These are phyloP conservation scores for Phalangium opilio DNA, from an alignment of 2,888 invertebrate genomes.

Conservation along the genomic window DNA sequence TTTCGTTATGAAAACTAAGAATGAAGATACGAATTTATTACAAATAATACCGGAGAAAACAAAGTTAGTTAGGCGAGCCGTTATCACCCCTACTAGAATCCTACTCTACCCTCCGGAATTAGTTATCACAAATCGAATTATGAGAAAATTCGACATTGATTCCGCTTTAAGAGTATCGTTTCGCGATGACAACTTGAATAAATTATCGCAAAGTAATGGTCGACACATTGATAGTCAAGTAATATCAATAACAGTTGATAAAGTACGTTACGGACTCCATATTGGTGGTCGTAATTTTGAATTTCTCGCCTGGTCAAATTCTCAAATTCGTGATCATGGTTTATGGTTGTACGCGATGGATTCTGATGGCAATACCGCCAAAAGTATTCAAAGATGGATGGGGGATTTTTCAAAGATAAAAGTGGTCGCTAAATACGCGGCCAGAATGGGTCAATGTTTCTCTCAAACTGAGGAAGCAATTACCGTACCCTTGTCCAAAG, in stretches of 20 bases:
- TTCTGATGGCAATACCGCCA: slow-evolving; percentile 8
- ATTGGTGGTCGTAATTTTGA: slow-evolving; percentile 16
- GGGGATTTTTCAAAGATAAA: slow-evolving; percentile 20
- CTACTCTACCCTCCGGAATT: slow-evolving; percentile 13
- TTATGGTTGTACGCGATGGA: slow-evolving; percentile 20
- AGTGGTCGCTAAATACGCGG: slow-evolving; percentile 20
- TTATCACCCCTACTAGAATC: slow-evolving; percentile 18
- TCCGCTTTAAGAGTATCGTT: slow-evolving; percentile 15
- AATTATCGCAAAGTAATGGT: slow-evolving; percentile 1
- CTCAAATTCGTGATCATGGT: slow-evolving; percentile 22
- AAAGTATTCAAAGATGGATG: slow-evolving; percentile 18
- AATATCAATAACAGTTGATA: not conserved
- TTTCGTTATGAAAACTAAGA: too few species aligned
- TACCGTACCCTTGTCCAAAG: too few species aligned
- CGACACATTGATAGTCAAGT: too few species aligned
- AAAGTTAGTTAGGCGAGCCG: slow-evolving; percentile 14
- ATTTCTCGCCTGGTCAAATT: slow-evolving; percentile 21
- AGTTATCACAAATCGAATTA: slow-evolving; percentile 10
- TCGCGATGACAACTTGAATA: slow-evolving; percentile 14
- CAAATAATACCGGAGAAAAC: slow-evolving; percentile 2
- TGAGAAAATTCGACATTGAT: slow-evolving; percentile 12
- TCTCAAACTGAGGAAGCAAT: slow-evolving; percentile 9
- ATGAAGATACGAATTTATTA: too few species aligned
- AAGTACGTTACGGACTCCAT: slow-evolving; percentile 7
- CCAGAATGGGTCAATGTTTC: slow-evolving; percentile 22